Percentiles rank a stretch among this genome's conserved stretches.
Evolutionary conservation across 1,140 invertebrate species (phyloP).

Genomic region (Ephestia elutella): DNA sequence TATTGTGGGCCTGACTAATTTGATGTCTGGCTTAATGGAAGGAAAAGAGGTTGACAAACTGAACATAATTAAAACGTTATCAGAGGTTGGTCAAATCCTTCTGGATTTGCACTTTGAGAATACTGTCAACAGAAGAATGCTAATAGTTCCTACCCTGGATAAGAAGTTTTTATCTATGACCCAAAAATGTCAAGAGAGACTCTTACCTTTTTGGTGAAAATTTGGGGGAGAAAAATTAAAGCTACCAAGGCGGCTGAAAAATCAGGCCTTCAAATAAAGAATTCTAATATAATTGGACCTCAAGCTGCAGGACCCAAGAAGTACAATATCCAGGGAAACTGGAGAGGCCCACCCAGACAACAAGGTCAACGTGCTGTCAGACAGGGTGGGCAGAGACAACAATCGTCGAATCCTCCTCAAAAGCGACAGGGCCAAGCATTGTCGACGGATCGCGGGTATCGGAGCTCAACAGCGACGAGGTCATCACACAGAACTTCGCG

Average conservation of each 20-base stretch:
- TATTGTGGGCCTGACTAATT: too few species aligned
- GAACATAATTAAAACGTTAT: conserved; percentile 7
- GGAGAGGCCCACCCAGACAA: neutral
- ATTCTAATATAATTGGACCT: neutral
- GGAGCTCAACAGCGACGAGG: conserved; percentile 1
- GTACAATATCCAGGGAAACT: conserved; percentile 4
- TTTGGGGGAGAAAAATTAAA: conserved; percentile 5
- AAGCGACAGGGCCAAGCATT: neutral
- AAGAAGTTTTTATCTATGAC: neutral
- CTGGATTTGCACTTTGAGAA: conserved; percentile 8
- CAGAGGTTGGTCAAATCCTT: conserved; percentile 2
- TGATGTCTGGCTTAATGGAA: too few species aligned
- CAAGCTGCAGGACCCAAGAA: neutral
- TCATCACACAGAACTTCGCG: neutral
- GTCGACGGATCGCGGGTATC: neutral
- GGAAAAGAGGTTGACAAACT: neutral
- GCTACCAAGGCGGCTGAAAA: neutral
- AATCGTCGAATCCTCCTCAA: neutral
- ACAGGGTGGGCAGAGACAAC: neutral
- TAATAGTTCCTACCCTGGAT: too few species aligned
- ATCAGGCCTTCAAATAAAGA: conserved; percentile 5
- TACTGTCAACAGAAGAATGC: neutral
- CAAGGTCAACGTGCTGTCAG: neutral
- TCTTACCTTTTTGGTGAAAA: conserved; percentile 5
- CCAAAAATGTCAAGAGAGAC: neutral